Evolutionary conservation across 2,888 invertebrate species (phyloP).

Genomic region (Stratiomys singularior): DNA sequence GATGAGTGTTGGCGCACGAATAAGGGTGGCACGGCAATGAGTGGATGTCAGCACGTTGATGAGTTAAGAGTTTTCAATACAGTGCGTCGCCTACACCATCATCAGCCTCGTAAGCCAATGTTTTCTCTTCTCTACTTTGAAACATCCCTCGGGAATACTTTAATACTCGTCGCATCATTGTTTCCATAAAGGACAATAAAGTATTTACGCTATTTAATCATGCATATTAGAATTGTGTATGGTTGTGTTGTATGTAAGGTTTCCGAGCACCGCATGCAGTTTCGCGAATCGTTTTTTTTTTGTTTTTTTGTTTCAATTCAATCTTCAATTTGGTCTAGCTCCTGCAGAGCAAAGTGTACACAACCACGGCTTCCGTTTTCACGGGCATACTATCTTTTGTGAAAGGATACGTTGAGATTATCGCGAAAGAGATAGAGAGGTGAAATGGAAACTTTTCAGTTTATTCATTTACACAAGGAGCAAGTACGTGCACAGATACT

Average conservation of each 20-base stretch:
- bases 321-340: background rate
- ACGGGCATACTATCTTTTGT: background rate
- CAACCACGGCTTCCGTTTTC: background rate
- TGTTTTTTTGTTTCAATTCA: background rate
- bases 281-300: background rate
- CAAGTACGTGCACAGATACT: conserved; percentile 1
- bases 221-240: conserved; percentile 22
- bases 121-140: background rate
- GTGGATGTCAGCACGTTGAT: background rate
- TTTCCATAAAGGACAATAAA: conserved; percentile 49
- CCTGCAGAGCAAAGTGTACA: background rate
- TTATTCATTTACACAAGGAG: background rate
- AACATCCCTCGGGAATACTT: background rate
- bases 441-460: conserved; percentile 31
- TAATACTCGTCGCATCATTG: conserved; percentile 37
- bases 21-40: background rate
- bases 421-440: background rate
- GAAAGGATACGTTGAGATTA: conserved; percentile 6
- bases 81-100: background rate
- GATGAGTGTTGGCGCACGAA: background rate
- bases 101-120: background rate
- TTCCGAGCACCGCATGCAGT: background rate
- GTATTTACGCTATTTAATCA: conserved; percentile 51
- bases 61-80: conserved; percentile 28
- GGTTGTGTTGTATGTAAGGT: background rate